phyloP scores from a whole-genome alignment of 1,140 invertebrate species.

The Daktulosphaira vitifoliae region DNA sequence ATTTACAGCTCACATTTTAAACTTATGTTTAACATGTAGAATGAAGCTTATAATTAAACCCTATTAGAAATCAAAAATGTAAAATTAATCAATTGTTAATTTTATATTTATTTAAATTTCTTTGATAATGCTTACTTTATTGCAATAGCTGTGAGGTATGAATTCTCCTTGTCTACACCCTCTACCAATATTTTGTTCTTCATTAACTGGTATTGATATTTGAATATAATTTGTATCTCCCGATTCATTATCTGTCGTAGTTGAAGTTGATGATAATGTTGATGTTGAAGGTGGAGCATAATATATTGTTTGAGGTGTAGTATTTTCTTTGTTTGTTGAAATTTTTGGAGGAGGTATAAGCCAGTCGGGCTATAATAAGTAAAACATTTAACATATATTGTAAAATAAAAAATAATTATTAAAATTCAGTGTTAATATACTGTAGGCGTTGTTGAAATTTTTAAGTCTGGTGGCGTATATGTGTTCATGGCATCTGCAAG shows the following conservation, averaged over 20 bases:
- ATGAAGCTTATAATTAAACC: too few relatives aligned
- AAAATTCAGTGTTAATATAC: conserved; percentile 42
- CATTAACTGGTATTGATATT: not conserved
- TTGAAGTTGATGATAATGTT: conserved; percentile 28
- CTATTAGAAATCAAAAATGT: too few relatives aligned
- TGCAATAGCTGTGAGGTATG: conserved; percentile 56
- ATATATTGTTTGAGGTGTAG: conserved; percentile 18
- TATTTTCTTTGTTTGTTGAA: conserved; percentile 38
- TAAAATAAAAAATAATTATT: not conserved
- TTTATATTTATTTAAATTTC: too few relatives aligned
- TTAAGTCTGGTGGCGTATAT: conserved; percentile 63
- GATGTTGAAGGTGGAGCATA: conserved; percentile 17
- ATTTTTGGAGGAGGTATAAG: conserved; percentile 56
- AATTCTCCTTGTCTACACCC: conserved; percentile 54
- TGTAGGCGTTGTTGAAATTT: conserved; percentile 57
- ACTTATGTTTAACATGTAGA: too few relatives aligned
- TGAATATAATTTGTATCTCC: not conserved
- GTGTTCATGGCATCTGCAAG: conserved; percentile 62
- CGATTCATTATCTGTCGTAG: conserved; percentile 1
- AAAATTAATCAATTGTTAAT: too few relatives aligned
- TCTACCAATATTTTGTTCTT: conserved; percentile 35
- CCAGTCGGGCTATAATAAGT: conserved; percentile 58
- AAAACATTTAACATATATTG: conserved; percentile 28
- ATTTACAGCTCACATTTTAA: too few relatives aligned
- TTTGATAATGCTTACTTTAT: conserved; percentile 46